Conservation (phyloP, 1,140 invertebrate genomes). For the Aricia agestis region DNA sequence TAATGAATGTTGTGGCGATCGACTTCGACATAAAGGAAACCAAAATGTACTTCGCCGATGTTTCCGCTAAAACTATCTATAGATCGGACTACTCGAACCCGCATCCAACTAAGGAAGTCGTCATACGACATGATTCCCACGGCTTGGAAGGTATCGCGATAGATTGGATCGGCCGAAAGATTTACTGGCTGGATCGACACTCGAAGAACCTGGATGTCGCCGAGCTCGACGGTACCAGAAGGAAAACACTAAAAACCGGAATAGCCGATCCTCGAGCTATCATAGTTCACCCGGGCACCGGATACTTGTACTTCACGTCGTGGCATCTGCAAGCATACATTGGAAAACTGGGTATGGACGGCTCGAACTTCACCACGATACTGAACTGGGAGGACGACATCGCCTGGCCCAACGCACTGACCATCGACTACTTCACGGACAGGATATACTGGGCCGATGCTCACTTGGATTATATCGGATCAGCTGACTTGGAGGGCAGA, state of each 20-base stretch:
- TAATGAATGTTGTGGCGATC: slow-evolving; percentile 96
- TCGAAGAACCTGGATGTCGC: slow-evolving; percentile 95
- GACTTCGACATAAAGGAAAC: slow-evolving; percentile 93
- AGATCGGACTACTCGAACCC: slow-evolving; percentile 79
- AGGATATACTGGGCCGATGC: slow-evolving; percentile 98
- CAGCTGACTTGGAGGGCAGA: slow-evolving; percentile 91
- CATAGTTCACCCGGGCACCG: slow-evolving; percentile 95
- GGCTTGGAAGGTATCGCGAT: slow-evolving; percentile 97
- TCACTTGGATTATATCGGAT: slow-evolving; percentile 98
- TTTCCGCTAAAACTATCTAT: slow-evolving; percentile 94
- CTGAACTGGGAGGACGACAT: slow-evolving; percentile 95
- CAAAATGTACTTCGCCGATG: slow-evolving; percentile 95
- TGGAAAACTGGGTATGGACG: slow-evolving; percentile 98
- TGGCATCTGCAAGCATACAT: slow-evolving; percentile 98
- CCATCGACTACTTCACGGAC: slow-evolving; percentile 97
- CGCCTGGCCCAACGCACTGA: slow-evolving; percentile 98
- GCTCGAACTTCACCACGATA: slow-evolving; percentile 91
- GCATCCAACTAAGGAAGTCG: slow-evolving; percentile 82
- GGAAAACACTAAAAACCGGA: slow-evolving; percentile 90
- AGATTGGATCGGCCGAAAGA: slow-evolving; percentile 97
- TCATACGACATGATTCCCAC: slow-evolving; percentile 95
- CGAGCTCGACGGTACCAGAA: slow-evolving; percentile 94
- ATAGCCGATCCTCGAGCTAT: slow-evolving; percentile 96
- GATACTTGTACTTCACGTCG: slow-evolving; percentile 96
- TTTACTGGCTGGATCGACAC: slow-evolving; percentile 98